Evolutionary conservation across 1,140 invertebrate genomes (phyloP).

Genomic region (Lordiphosa clarofinis): DNA sequence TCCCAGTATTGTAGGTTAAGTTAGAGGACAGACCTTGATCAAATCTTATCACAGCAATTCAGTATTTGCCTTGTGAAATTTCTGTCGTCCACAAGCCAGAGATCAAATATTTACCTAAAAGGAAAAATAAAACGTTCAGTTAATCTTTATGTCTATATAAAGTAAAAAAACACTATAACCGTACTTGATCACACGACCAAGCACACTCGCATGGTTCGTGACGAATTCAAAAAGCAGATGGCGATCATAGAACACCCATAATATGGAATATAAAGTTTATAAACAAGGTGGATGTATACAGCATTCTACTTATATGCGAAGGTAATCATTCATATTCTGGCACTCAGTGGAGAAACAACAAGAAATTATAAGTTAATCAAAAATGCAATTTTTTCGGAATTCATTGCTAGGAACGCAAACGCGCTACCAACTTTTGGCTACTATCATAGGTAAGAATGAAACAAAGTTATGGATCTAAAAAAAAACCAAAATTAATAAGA

Average conservation of each 20-base stretch:
- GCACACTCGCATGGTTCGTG: not conserved
- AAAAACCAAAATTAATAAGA: too few relatives aligned
- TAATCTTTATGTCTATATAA: constrained; percentile 1
- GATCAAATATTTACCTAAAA: not conserved
- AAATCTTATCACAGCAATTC: constrained; percentile 1
- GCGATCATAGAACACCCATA: not conserved
- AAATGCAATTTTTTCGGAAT: constrained; percentile 24
- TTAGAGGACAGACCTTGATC: not conserved
- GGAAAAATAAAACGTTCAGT: not conserved
- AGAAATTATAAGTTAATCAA: constrained; percentile 4
- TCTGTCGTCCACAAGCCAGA: not conserved
- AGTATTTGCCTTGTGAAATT: constrained; percentile 13
- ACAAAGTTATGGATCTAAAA: too few relatives aligned
- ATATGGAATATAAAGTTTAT: constrained; percentile 1
- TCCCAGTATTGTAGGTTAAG: not conserved
- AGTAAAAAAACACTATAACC: not conserved
- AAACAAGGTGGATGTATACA: not conserved
- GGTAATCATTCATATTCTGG: constrained; percentile 18
- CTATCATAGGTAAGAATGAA: constrained; percentile 46
- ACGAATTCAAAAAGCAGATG: not conserved
- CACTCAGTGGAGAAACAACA: not conserved
- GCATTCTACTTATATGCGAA: not conserved
- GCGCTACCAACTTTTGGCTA: constrained; percentile 61
- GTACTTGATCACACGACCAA: not conserved
- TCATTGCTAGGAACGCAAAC: constrained; percentile 33